A percentile compares a stretch with the other conserved stretches of the same genome.
These are phyloP conservation scores for Blennius ocellaris DNA, from an alignment of 2,113 vertebrate species.

Conservation along the genomic window DNA sequence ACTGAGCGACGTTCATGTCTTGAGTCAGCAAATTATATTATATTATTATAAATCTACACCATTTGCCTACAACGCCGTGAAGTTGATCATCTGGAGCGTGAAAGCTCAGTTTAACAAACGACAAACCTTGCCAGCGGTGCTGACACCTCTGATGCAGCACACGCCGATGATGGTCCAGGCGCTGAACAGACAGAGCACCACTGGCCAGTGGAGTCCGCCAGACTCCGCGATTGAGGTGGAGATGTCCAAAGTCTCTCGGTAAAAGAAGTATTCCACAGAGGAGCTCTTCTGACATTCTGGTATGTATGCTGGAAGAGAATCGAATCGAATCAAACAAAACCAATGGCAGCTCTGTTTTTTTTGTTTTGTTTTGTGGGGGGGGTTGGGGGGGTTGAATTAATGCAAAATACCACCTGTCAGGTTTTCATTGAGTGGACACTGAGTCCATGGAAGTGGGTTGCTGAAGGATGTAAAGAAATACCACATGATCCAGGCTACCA, in stretches of 20 bases:
- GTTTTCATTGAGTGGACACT: slow-evolving; percentile 86
- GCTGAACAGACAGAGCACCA: slow-evolving; percentile 85
- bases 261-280: slow-evolving; percentile 93
- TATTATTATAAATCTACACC: no score
- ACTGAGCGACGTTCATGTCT: no score
- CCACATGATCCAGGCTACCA: slow-evolving; percentile 87
- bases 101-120: no score
- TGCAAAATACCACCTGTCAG: slow-evolving; percentile 83
- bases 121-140: slow-evolving; percentile 93
- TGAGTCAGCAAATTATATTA: no score
- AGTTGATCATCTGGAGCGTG: no score
- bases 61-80: no score
- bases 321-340: no score
- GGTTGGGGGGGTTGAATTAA: background rate
- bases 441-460: slow-evolving; percentile 88
- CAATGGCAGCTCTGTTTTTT: no score
- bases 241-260: slow-evolving; percentile 89
- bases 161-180: slow-evolving; percentile 88
- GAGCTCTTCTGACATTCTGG: slow-evolving; percentile 89
- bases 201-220: slow-evolving; percentile 89
- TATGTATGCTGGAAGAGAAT: slow-evolving; percentile 76
- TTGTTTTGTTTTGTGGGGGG: no score
- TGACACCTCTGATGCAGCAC: slow-evolving; percentile 90
- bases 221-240: slow-evolving; percentile 84
- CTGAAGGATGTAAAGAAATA: slow-evolving; percentile 79